Percentiles rank a stretch among this genome's conserved stretches.
These are phyloP conservation scores for Pelobates cultripes DNA, from an alignment of 2,797 vertebrate genomes.

Conservation along the genomic window DNA sequence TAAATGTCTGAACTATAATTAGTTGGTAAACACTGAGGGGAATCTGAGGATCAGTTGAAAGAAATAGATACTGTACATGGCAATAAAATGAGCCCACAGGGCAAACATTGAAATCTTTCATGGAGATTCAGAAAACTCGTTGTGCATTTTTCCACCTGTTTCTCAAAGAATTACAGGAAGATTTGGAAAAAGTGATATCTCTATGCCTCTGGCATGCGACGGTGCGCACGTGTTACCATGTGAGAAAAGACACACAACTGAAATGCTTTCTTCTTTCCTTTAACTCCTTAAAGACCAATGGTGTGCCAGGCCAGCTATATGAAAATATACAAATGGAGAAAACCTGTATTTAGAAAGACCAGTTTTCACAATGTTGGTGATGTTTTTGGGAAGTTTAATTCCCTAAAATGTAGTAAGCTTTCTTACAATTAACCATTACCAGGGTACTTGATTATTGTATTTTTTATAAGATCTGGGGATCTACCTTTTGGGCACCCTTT, in stretches of 20 bases:
- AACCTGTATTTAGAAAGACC: too few relatives aligned
- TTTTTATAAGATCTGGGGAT: too few relatives aligned
- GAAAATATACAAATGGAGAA: too few relatives aligned
- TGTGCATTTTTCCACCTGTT: constrained; percentile 4
- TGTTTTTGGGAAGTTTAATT: too few relatives aligned
- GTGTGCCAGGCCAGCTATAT: too few relatives aligned
- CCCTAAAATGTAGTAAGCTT: too few relatives aligned
- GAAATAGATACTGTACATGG: constrained; percentile 15
- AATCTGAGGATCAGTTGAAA: constrained; percentile 20
- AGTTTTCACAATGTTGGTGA: too few relatives aligned
- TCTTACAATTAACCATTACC: too few relatives aligned
- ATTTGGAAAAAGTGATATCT: not conserved
- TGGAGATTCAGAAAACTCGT: not conserved
- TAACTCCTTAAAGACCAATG: too few relatives aligned
- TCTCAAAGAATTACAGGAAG: not conserved
- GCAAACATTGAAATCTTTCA: not conserved
- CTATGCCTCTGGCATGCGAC: not conserved
- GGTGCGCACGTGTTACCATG: not conserved
- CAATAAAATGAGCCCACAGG: not conserved
- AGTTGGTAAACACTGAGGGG: constrained; percentile 32
- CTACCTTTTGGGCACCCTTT: too few relatives aligned
- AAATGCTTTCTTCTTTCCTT: too few relatives aligned
- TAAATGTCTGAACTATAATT: constrained; percentile 52
- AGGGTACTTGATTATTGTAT: too few relatives aligned
- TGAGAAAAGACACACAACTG: not conserved